phyloP scores from a whole-genome alignment of 2,888 invertebrate genomes.

The Aphidoletes aphidimyza region DNA sequence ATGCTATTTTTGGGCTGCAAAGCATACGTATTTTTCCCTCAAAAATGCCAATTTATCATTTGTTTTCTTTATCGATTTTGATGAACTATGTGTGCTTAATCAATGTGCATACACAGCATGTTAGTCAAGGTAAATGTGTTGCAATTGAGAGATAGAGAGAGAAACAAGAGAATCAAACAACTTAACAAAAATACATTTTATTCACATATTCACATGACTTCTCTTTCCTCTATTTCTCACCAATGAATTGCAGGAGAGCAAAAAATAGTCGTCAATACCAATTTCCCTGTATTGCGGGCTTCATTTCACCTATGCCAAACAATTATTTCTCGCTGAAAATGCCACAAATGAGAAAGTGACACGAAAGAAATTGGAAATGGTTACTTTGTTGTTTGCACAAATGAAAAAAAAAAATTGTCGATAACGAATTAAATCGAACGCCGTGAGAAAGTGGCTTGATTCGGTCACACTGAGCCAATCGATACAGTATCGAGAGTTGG shows the following conservation, averaged over 20 bases:
- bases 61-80: slow-evolving; percentile 39
- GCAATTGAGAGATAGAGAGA: too few relatives aligned
- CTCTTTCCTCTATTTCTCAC: neutral
- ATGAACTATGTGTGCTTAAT: slow-evolving; percentile 4
- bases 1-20: neutral
- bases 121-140: slow-evolving; percentile 41
- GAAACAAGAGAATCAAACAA: too few relatives aligned
- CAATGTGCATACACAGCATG: slow-evolving; percentile 1
- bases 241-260: too few relatives aligned
- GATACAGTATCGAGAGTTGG: too few relatives aligned
- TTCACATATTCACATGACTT: neutral
- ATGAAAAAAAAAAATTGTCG: neutral
- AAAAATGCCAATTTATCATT: slow-evolving; percentile 52
- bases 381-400: slow-evolving; percentile 27
- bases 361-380: slow-evolving; percentile 45
- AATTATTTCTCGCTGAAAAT: slow-evolving; percentile 17
- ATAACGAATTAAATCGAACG: slow-evolving; percentile 53
- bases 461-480: neutral
- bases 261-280: too few relatives aligned
- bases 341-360: slow-evolving; percentile 43
- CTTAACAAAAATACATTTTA: too few relatives aligned
- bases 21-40: neutral
- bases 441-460: slow-evolving; percentile 47
- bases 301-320: neutral
- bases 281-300: neutral